Conservation (phyloP, 2,797 vertebrate species). For the Tapera naevia region DNA sequence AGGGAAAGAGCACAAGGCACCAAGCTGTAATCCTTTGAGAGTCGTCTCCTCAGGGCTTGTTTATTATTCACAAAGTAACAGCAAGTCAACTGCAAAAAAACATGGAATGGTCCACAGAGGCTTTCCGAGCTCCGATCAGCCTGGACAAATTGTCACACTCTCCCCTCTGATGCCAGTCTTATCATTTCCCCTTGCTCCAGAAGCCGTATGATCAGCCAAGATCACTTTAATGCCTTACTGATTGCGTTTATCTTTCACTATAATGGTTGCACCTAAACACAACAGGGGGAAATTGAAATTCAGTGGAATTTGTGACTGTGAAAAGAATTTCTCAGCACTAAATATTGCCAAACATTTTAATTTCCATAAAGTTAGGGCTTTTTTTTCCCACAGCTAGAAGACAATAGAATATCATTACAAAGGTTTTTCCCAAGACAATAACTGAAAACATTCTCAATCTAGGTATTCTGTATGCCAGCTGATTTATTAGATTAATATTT, state of each 20-base stretch:
- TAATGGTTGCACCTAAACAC: neutral
- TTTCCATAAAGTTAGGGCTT: neutral
- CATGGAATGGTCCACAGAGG: neutral
- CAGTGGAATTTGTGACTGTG: neutral
- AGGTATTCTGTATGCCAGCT: neutral
- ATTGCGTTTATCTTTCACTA: neutral
- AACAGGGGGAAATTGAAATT: neutral
- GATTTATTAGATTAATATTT: neutral
- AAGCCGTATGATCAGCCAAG: neutral
- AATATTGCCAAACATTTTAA: neutral
- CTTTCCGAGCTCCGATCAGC: neutral
- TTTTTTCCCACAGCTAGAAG: neutral
- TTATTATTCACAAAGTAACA: neutral
- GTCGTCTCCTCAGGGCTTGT: rapidly evolving
- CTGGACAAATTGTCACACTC: neutral
- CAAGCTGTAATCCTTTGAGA: neutral
- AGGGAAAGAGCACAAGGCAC: neutral
- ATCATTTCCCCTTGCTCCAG: neutral
- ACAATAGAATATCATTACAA: neutral
- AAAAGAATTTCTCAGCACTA: neutral
- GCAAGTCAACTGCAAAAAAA: neutral
- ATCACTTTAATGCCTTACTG: neutral
- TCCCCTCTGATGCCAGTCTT: neutral
- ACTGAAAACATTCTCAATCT: neutral
- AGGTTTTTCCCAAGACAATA: neutral